These are phyloP conservation scores for Excalfactoria chinensis DNA, from an alignment of 2,113 vertebrate genomes.

Conservation along the genomic window DNA sequence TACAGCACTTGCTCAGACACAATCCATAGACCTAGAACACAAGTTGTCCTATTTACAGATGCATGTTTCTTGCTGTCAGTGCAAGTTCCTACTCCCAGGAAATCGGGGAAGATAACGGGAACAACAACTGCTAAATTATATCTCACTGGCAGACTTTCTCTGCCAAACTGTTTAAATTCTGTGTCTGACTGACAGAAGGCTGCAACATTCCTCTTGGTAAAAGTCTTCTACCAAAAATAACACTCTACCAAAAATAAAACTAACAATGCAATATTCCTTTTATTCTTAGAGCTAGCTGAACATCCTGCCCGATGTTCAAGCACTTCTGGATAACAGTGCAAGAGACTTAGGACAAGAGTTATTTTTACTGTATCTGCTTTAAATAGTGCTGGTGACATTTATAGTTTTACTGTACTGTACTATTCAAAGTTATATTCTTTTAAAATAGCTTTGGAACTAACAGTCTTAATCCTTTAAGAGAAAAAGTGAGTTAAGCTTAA, in stretches of 20 bases:
- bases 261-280: neutral
- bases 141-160: neutral
- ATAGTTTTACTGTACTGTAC: slow-evolving; percentile 13
- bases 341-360: neutral
- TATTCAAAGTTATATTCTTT: slow-evolving; percentile 1
- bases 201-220: neutral
- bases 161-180: neutral
- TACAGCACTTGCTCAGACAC: neutral
- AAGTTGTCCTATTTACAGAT: neutral
- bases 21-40: neutral
- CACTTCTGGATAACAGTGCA: neutral
- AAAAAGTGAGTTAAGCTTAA: neutral
- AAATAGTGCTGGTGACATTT: slow-evolving; percentile 14
- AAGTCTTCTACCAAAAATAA: neutral
- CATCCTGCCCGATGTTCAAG: neutral
- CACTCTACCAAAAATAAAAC: neutral
- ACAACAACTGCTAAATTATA: neutral
- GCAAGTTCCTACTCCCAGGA: neutral
- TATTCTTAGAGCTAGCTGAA: neutral
- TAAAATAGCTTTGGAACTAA: slow-evolving; percentile 1
- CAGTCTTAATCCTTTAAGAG: neutral
- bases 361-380: slow-evolving; percentile 3
- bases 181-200: neutral
- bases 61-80: neutral
- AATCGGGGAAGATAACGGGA: neutral